Percentiles rank a stretch among this genome's conserved stretches.
phyloP scores from a whole-genome alignment of 2,888 invertebrate species.

The Terebella lapidaria region DNA sequence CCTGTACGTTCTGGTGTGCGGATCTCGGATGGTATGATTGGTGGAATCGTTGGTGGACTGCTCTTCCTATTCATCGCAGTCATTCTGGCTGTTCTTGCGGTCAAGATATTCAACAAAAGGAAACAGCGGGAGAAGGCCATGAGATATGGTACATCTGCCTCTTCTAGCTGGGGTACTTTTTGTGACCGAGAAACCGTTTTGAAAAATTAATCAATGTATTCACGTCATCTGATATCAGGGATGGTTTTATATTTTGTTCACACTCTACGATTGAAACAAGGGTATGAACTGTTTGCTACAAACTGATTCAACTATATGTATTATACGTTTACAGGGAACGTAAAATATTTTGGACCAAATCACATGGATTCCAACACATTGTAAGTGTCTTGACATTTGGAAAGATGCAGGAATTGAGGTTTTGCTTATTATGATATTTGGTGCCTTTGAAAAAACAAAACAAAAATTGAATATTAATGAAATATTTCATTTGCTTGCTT shows the following conservation, averaged over 20 bases:
- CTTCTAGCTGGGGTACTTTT: neutral
- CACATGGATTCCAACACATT: conserved; percentile 26
- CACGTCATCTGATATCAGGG: no score
- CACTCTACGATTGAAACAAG: no score
- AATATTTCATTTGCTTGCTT: no score
- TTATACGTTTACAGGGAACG: conserved; percentile 32
- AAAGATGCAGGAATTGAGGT: no score
- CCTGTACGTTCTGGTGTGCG: conserved; percentile 12
- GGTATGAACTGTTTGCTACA: neutral
- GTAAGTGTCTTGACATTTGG: no score
- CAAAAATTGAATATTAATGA: neutral
- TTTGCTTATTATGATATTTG: neutral
- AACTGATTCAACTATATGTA: neutral
- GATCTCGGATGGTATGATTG: conserved; percentile 52
- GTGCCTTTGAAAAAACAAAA: neutral
- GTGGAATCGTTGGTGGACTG: conserved; percentile 93
- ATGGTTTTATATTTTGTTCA: no score
- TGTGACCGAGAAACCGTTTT: no score
- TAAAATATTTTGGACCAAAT: conserved; percentile 40
- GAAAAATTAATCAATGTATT: no score
- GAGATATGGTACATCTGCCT: conserved; percentile 66
- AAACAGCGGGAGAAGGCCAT: conserved; percentile 85
- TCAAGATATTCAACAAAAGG: conserved; percentile 97
- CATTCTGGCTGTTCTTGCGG: conserved; percentile 92
- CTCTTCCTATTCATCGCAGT: conserved; percentile 96